Evolutionary conservation across 1,140 invertebrate species (phyloP), one percentile per base, ranked within the genome.

Genomic region (Andricus grossulariae): DNA sequence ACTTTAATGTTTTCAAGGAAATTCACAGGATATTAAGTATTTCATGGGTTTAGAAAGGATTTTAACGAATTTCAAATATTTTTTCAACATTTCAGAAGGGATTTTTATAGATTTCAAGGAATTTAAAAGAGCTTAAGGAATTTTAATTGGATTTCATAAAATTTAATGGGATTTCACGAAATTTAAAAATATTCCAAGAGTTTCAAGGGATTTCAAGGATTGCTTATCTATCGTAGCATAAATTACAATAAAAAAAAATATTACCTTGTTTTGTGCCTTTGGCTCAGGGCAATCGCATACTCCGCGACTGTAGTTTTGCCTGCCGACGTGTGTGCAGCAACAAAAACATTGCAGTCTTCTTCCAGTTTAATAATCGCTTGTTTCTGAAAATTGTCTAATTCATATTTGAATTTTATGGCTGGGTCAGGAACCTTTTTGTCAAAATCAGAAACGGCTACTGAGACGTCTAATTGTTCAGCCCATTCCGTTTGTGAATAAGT

Each of bases 281-380:
- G 94, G 15, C 97, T 97, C 79, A 99, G 92, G 0, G 98, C 98
- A 84, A 98, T 97, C 3, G 99, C 99, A 92, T 99, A 99, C 92
- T 99, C 99, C 3, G 99, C 99, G 15, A 99, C 98, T 0, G 99
- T 98, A 2, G 99, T 99, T 93, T 99, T 99, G 18, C 99, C 99
- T 6, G 99, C 99, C 0, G 98, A 99, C 0, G 99, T 99, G 89
- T 99, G 99, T 15, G 99, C 99, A 11, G 99, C 97, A 1, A 99
- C 98, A 92, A 99, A 99, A 3, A 99, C 98, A 91, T 98, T 97
- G 81, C 98, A 95, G 60, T 97, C 95, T 85, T 98, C 95, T 92
- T 99, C 98, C 52, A 99, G 91, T 89, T 96, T 97, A 12, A 99
- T 89, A 83, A 99, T 98, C 10, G 99, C 98, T 92, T 96, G 94